Conservation (phyloP, 2,888 invertebrate species). For the Tubulanus polymorphus region DNA sequence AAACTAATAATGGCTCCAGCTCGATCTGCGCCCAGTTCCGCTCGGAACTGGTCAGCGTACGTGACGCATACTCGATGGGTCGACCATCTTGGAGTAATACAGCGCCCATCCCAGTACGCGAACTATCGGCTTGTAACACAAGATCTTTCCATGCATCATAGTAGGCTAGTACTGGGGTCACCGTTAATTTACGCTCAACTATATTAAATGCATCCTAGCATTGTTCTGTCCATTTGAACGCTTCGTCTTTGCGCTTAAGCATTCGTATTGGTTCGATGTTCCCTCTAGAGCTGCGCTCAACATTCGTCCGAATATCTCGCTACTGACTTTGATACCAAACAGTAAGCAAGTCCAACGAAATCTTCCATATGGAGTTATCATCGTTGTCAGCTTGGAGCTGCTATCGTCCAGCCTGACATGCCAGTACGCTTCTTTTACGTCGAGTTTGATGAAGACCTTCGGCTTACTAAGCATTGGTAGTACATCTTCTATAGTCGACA, state of each 20-base stretch:
- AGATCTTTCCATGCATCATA: constrained; percentile 18
- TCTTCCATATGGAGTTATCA: constrained; percentile 11
- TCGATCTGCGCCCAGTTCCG: constrained; percentile 21
- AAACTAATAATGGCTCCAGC: constrained; percentile 18
- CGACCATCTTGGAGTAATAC: constrained; percentile 22
- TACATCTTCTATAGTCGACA: constrained; percentile 9
- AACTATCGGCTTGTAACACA: constrained; percentile 23
- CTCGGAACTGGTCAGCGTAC: constrained; percentile 19
- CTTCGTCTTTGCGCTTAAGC: constrained; percentile 4
- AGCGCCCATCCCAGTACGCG: constrained; percentile 18
- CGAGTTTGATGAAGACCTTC: constrained; percentile 4
- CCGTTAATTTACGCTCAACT: constrained; percentile 16
- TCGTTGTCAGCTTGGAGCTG: constrained; percentile 8
- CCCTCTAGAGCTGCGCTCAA: constrained; percentile 18
- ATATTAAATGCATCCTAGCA: constrained; percentile 17
- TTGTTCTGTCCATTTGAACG: constrained; percentile 7
- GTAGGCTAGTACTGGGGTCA: constrained; percentile 18
- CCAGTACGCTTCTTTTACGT: constrained; percentile 5
- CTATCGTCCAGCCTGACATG: constrained; percentile 10
- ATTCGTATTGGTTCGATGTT: constrained; percentile 7
- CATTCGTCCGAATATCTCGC: constrained; percentile 23
- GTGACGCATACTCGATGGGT: constrained; percentile 22
- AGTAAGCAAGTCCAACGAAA: constrained; percentile 13
- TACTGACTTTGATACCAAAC: constrained; percentile 22
- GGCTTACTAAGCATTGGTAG: constrained; percentile 3